These are phyloP conservation scores for Sebastes kiyomatsui DNA, from an alignment of 2,797 vertebrate species.

Conservation along the genomic window DNA sequence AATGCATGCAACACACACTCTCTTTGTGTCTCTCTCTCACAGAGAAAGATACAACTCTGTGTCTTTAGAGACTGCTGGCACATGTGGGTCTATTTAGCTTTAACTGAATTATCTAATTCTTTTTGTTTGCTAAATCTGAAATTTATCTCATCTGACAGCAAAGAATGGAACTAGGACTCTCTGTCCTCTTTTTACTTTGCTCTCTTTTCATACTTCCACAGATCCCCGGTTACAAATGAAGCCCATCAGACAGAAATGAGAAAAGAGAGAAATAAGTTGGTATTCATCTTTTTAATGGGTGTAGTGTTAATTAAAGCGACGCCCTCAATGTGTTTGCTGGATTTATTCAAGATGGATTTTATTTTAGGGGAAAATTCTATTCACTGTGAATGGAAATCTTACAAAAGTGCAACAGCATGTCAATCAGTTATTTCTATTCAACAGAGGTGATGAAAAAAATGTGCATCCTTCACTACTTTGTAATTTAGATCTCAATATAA, in stretches of 20 bases:
- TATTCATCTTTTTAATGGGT: conserved; percentile 4
- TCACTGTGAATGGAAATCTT: background rate
- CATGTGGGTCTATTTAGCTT: conserved; percentile 45
- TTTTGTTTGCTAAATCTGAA: conserved; percentile 34
- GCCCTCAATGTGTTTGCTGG: background rate
- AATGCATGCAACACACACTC: background rate
- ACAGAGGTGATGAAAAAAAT: background rate
- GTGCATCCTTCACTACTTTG: background rate
- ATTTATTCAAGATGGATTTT: conserved; percentile 1
- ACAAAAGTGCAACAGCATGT: background rate
- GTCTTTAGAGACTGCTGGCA: conserved; percentile 11
- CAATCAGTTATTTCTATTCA: background rate
- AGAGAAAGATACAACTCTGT: conserved; percentile 5
- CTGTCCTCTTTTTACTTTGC: background rate
- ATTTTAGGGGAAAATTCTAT: background rate
- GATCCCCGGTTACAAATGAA: background rate
- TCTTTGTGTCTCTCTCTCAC: background rate
- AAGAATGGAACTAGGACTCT: background rate
- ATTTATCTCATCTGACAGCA: conserved; percentile 26
- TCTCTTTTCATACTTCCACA: background rate
- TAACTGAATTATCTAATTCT: conserved; percentile 50
- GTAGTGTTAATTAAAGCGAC: conserved; percentile 1
- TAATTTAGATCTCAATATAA: background rate
- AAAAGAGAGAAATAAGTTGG: background rate
- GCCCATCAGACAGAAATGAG: background rate